Base-by-base conservation (phyloP, 2,113 vertebrate species). In the Eonycteris spelaea region DNA sequence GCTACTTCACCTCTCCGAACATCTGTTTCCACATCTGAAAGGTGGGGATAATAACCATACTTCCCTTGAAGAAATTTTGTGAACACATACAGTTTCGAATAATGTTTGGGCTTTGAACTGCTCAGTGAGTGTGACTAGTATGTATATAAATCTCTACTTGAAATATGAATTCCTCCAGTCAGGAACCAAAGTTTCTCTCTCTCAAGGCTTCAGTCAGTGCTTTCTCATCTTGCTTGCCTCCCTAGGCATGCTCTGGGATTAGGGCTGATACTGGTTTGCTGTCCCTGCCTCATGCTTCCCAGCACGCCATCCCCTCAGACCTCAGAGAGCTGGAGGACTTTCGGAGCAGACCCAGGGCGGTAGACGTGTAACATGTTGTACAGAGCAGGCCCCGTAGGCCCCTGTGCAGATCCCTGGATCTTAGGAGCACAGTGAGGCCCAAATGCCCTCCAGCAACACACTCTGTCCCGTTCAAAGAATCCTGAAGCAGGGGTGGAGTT, bases 1-100 rank as follows among this genome's bases (percentile, higher is more conserved):
- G 12, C 59, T 30, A 33, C 14, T n/a, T 51, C 30, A 28, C 51
- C 57, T 55, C 63, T 95, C 68, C 92, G 83, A 88, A 28, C 28
- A 68, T 65, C 45, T 43, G 33, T 82, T 89, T 95, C 28, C 55
- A 89, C 33, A 48, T 35, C 26, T 73, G 63, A 86, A 93, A 88
- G 35, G 38, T 71, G 9, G 10, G 9, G 7, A 24, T 48, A 48
- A 74, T 83, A 48, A 38, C 4, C 33, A 7, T 11, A 74, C 6
- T 78, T 84, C 71, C 26, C 40, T 75, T 71, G 33, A 61, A 90
- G 75, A 13, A 57, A 48, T 38, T 80, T 86, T 35, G 65, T 51
- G 30, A 79, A 80, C 22, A 71, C 3, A 13, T 5, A 7, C 16
- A 67, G 24, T 70, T 84, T 38, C 55, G 53, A 74, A 68, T 43